Evolutionary conservation across 1,140 invertebrate species (phyloP), one percentile per base, ranked within the genome.

Genomic region (Harlomillsia oculata): DNA sequence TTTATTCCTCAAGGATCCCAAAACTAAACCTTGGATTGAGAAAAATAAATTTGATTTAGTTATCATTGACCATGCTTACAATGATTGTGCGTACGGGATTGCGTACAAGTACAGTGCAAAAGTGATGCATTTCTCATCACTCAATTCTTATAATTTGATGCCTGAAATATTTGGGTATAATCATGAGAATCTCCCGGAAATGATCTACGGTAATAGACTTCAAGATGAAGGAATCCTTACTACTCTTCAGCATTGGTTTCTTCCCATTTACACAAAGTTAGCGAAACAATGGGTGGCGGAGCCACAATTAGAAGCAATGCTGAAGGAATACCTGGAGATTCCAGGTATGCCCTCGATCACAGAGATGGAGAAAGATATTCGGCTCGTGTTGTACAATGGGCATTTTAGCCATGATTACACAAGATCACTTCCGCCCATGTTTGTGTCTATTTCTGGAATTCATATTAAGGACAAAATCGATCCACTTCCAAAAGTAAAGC

Each of bases 381-480:
- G 67, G 26, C 60, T 78, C 60, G 64, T 81, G 14, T 67, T 82
- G 30, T 66, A 78, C 0, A 81, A 81, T 56, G 72, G 68, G 18
- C 75, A 82, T 63, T 74, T 74, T 21, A 72, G 75, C 0, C 63
- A 79, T 6, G 71, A 73, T 21, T 71, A 71, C 18, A 70, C 77
- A 0, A 68, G 71, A 9, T 76, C 77, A 0, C 68, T 74, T 28
- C 60, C 76, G 0, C 76, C 76, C 23, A 80, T 79, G 59, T 70
- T 83, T n/a, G 69, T 83, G 34, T 79, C 82, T 64, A 70, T 83
- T 14, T 78, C 78, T 0, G 78, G 78, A 1, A 68, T 82, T 57
- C 80, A 81, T 29, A 6, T 54, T 41, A 36, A 51, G 32, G 30
- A 53, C 13, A 21, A 25, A 48, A 23, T 50, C 14, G 8, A 20